Evolutionary conservation across 2,797 vertebrate genomes (phyloP).

Genomic region (Anableps anableps): DNA sequence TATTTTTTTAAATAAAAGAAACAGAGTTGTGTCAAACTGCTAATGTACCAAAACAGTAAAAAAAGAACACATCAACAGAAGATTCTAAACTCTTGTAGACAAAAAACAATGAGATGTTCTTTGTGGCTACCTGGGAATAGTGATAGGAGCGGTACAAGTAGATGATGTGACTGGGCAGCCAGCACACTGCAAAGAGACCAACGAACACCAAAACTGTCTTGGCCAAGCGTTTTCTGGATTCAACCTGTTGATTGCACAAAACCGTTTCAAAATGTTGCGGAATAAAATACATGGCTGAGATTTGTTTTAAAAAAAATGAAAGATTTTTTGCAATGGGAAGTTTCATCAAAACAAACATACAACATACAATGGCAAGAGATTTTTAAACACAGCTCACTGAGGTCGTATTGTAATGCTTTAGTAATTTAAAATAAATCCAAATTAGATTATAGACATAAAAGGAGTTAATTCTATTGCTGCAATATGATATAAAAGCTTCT

Average conservation of each 20-base stretch:
- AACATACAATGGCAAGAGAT: background rate
- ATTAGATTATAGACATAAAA: background rate
- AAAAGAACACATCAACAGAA: background rate
- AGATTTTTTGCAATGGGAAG: background rate
- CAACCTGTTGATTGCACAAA: constrained; percentile 79
- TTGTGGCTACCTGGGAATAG: constrained; percentile 85
- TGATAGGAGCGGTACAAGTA: constrained; percentile 96
- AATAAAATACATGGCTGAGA: background rate
- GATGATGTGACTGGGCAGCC: constrained; percentile 94
- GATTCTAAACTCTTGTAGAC: background rate
- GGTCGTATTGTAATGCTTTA: background rate
- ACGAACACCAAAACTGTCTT: constrained; percentile 96
- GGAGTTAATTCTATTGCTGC: background rate
- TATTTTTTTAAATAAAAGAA: background rate
- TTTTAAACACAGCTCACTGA: background rate
- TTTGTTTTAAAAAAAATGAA: background rate
- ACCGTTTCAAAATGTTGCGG: background rate
- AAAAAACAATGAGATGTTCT: background rate
- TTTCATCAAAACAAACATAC: background rate
- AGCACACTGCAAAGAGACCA: constrained; percentile 93
- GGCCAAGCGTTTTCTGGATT: constrained; percentile 93
- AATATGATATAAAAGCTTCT: too few species aligned
- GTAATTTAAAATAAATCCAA: background rate
- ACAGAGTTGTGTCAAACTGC: background rate
- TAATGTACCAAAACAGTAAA: too few species aligned